Percentiles rank a stretch among this genome's conserved stretches.
Conservation (phyloP, 2,888 invertebrate species). For the Drepana falcataria region DNA sequence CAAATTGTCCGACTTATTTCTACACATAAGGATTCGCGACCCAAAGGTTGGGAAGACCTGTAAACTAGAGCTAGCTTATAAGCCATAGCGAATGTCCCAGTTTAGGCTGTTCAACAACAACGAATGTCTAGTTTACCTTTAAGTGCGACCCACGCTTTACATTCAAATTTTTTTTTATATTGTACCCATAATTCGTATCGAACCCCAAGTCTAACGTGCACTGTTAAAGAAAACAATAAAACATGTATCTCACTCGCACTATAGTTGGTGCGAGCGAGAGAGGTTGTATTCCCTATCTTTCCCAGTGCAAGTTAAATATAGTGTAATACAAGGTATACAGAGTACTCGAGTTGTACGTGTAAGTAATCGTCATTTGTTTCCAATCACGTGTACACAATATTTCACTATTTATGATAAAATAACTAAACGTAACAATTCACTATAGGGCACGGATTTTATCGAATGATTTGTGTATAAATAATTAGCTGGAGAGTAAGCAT, state of each 20-base stretch:
- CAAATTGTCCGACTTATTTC: too few species aligned
- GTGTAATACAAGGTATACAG: neutral
- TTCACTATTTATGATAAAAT: constrained; percentile 40
- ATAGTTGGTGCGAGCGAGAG: neutral
- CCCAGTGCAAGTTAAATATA: neutral
- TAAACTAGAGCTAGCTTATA: too few species aligned
- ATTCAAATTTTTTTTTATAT: constrained; percentile 10
- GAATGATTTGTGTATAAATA: constrained; percentile 42
- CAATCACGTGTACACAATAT: constrained; percentile 27
- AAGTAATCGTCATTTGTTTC: constrained; percentile 5
- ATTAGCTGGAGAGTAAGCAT: constrained; percentile 41
- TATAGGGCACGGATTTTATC: constrained; percentile 62
- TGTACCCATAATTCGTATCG: neutral
- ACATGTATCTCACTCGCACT: neutral
- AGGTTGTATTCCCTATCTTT: neutral
- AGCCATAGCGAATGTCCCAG: constrained; percentile 41
- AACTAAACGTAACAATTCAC: constrained; percentile 56
- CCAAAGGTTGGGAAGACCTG: too few species aligned
- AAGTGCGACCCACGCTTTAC: constrained; percentile 23
- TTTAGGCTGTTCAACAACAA: constrained; percentile 73
- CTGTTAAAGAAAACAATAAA: neutral
- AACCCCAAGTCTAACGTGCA: neutral
- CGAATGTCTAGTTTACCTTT: constrained; percentile 63
- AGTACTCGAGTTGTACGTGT: neutral
- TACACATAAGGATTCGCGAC: too few species aligned